These are phyloP conservation scores for Sigmodon hispidus DNA, from an alignment of 2,113 vertebrate species.

Conservation along the genomic window DNA sequence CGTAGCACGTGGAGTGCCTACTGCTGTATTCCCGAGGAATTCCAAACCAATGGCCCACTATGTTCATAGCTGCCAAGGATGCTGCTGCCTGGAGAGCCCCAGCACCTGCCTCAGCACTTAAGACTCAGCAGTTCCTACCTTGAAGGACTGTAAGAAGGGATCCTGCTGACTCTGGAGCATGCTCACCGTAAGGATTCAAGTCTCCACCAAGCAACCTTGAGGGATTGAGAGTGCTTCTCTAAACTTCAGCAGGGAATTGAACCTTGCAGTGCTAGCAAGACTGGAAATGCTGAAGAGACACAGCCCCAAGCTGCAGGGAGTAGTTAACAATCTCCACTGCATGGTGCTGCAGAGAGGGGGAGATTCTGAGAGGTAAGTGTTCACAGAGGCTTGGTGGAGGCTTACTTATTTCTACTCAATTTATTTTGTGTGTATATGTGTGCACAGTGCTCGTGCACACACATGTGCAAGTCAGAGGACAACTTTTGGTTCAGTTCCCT, in stretches of 20 bases:
- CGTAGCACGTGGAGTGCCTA: not conserved
- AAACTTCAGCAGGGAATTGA: not conserved
- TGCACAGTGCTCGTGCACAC: too few species aligned
- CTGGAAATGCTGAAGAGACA: not conserved
- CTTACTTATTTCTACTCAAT: not conserved
- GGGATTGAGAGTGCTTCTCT: not conserved
- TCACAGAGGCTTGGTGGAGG: not conserved
- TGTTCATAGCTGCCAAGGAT: constrained; percentile 23
- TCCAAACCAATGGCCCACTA: constrained; percentile 10
- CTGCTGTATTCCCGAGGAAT: constrained; percentile 47
- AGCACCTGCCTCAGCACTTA: not conserved
- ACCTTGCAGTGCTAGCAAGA: not conserved
- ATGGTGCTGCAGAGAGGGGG: not conserved
- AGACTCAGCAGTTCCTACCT: not conserved
- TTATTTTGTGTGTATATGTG: not conserved
- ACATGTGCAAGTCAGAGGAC: not conserved
- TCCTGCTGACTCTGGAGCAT: not conserved
- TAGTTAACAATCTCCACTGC: not conserved
- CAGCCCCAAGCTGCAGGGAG: not conserved
- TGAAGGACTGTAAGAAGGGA: not conserved
- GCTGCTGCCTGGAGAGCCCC: constrained; percentile 5
- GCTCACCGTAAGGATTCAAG: not conserved
- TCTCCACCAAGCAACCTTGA: not conserved
- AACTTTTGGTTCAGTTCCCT: not conserved
- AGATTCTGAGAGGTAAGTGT: not conserved